Base-by-base conservation (phyloP, 2,113 vertebrate species). In the Xyrauchen texanus region DNA sequence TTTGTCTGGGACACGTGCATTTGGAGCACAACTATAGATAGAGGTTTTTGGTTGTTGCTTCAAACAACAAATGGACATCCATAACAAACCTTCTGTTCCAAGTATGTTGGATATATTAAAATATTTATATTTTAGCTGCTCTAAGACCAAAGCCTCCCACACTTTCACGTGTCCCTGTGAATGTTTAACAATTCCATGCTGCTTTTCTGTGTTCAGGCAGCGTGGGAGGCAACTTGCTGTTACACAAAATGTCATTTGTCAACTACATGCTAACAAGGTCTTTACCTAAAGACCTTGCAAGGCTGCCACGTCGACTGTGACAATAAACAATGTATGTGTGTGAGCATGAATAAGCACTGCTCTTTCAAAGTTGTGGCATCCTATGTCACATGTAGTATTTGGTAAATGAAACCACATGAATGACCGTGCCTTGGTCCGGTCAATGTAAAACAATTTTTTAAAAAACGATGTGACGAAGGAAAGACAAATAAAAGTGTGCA, bases 331-430 rank as follows among this genome's bases (percentile, higher is more conserved):
- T 15, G 62, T 72, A 77, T 80, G 55, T 11, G 69, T 76, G 78
- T 78, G 84, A 85, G 81, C 70, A 9, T 65, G 73, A 70, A 60
- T 51, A 57, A 68, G 72, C 69, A 76, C 21, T 34, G 21, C 21
- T 82, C 79, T 86, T 83, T 86, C 80, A 83, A 78, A 34, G 21
- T 34, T 34, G 21, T 34, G 21, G 21, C 21, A 34, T 34, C 21
- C 21, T 76, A 71, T 64, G 13, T 76, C 69, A 63, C 44, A 51
- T 79, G 57, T 65, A 80, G 78, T 79, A 49, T 69, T 84, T 67
- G 63, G 81, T 86, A 86, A 53, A 70, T 45, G 21, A 87, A 85
- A 84, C 69, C 75, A 69, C 69, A 83, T 77, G 62, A 55, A 12
- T 4, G 10, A 5, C 12, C 52, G 10, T 67, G 82, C 82, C 77